Conservation (phyloP, 2,888 invertebrate species). For the Ormyrus pomaceus region DNA sequence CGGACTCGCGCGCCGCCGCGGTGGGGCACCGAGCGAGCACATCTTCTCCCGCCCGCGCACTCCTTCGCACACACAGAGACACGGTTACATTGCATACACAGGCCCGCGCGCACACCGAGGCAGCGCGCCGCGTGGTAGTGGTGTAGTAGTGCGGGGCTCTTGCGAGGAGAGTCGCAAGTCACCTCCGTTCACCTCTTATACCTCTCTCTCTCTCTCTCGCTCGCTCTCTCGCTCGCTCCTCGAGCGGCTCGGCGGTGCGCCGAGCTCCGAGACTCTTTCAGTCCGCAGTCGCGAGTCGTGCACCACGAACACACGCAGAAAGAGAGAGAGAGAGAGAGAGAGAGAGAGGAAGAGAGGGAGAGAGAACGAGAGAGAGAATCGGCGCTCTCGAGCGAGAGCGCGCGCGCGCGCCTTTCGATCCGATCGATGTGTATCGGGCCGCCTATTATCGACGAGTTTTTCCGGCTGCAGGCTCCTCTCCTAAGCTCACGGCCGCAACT, state of each 20-base stretch:
- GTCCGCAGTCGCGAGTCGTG: slow-evolving; percentile 56
- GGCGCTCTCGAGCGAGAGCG: not conserved
- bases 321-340: not conserved
- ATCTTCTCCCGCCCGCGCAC: slow-evolving; percentile 55
- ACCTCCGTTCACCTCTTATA: slow-evolving; percentile 72
- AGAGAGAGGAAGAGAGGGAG: slow-evolving; percentile 11
- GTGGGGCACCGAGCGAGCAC: slow-evolving; percentile 11
- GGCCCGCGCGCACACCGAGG: slow-evolving; percentile 10
- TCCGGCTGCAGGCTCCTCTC: too few species aligned
- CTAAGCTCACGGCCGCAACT: too few species aligned
- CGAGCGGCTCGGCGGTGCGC: slow-evolving; percentile 27
- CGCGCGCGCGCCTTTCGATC: too few species aligned
- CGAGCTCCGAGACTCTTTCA: slow-evolving; percentile 47
- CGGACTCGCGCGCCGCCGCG: slow-evolving; percentile 8
- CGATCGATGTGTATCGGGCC: too few species aligned
- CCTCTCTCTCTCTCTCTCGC: slow-evolving; percentile 64
- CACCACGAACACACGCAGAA: slow-evolving; percentile 48
- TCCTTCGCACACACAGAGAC: slow-evolving; percentile 22
- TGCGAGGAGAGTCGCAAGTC: slow-evolving; percentile 70
- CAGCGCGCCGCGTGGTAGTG: slow-evolving; percentile 17
- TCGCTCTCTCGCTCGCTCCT: slow-evolving; percentile 47
- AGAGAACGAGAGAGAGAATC: not conserved
- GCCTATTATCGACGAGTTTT: too few species aligned
- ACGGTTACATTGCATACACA: not conserved
- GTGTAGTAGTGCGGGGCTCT: slow-evolving; percentile 44